Conservation (phyloP, 2,888 invertebrate species). For the Lumbricus terrestris region DNA sequence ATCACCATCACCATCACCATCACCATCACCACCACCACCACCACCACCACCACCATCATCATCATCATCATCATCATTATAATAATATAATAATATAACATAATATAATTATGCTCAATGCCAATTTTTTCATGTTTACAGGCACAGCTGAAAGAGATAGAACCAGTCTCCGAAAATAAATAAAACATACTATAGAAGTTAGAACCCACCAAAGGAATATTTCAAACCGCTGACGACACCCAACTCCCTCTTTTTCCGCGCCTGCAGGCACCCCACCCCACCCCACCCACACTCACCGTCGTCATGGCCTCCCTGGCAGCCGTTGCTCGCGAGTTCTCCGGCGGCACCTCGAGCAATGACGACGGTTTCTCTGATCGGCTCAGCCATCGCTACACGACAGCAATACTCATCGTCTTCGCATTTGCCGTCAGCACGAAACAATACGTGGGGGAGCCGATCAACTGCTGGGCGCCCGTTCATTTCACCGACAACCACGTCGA, state of each 20-base stretch:
- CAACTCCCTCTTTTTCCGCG: not conserved
- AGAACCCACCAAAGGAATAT: too few relatives aligned
- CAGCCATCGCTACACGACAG: conserved; percentile 36
- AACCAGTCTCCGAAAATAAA: not conserved
- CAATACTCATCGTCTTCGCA: conserved; percentile 36
- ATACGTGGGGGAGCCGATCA: conserved; percentile 39
- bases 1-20: too few relatives aligned
- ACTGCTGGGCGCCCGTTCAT: conserved; percentile 39
- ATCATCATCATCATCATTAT: too few relatives aligned
- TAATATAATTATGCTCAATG: too few relatives aligned
- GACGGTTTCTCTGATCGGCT: conserved; percentile 39
- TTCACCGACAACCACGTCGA: conserved; percentile 39
- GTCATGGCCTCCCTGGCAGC: not conserved
- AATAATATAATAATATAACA: too few relatives aligned
- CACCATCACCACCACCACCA: too few relatives aligned
- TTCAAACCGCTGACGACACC: not conserved
- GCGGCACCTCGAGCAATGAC: conserved; percentile 27
- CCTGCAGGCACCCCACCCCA: not conserved
- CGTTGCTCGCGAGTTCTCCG: not conserved
- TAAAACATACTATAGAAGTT: too few relatives aligned
- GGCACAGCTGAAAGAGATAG: not conserved
- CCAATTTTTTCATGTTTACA: too few relatives aligned
- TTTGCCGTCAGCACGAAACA: conserved; percentile 38
- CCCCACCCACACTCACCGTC: too few relatives aligned
- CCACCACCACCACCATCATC: too few relatives aligned